Evolutionary conservation across 1,140 invertebrate genomes (phyloP).

Genomic region (Drosophila littoralis): DNA sequence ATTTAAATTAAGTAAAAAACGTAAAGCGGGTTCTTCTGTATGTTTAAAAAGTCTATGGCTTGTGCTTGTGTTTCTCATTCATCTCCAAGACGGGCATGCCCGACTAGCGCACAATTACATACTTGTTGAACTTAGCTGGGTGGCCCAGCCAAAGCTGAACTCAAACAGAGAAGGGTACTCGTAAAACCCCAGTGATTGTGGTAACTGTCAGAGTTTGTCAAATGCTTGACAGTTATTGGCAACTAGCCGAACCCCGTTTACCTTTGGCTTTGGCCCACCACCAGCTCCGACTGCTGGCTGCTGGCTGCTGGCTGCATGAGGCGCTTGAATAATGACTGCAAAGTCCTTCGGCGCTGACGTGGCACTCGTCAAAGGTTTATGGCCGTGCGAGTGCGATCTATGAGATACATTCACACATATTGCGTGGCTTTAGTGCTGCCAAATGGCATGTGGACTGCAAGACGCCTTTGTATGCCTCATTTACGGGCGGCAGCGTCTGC

Average conservation of each 20-base stretch:
- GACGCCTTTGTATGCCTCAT: slow-evolving; percentile 16
- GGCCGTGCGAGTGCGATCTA: slow-evolving; percentile 31
- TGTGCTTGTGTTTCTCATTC: too few relatives aligned
- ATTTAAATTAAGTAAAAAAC: too few relatives aligned
- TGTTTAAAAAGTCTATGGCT: too few relatives aligned
- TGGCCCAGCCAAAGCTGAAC: neutral
- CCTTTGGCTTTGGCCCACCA: too few relatives aligned
- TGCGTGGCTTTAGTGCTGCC: slow-evolving; percentile 18
- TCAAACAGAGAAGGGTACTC: neutral
- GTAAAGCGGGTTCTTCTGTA: too few relatives aligned
- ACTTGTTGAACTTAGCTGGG: too few relatives aligned
- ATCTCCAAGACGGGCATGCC: too few relatives aligned
- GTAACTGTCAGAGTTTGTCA: slow-evolving; percentile 15
- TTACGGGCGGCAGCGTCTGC: slow-evolving; percentile 7
- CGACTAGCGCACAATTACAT: too few relatives aligned
- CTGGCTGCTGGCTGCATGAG: neutral
- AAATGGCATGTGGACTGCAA: slow-evolving; percentile 33
- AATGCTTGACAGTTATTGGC: slow-evolving; percentile 30
- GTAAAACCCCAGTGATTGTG: slow-evolving; percentile 20
- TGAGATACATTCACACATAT: slow-evolving; percentile 11
- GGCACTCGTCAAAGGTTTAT: slow-evolving; percentile 48
- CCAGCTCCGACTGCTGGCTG: neutral
- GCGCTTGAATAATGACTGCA: slow-evolving; percentile 67
- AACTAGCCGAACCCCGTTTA: neutral
- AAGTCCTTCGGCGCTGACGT: slow-evolving; percentile 42